phyloP scores from a whole-genome alignment of 2,797 vertebrate genomes.

The Galaxias olidus region DNA sequence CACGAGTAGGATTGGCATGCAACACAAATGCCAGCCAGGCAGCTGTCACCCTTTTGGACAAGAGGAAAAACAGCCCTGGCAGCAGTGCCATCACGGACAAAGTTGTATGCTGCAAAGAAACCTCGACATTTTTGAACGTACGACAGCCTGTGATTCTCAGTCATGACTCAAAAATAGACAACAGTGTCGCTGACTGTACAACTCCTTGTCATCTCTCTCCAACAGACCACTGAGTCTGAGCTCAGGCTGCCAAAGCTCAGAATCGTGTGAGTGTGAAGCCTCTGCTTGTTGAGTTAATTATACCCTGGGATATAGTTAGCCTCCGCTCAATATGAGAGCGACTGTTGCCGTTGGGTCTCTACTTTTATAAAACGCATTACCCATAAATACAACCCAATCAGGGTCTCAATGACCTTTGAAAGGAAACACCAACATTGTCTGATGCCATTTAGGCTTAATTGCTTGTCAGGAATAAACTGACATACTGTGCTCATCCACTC shows the following conservation, averaged over 20 bases:
- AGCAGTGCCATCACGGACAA: too few species aligned
- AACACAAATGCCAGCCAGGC: conserved; percentile 30
- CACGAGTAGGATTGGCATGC: conserved; percentile 25
- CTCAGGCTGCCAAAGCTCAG: too few species aligned
- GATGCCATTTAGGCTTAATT: conserved; percentile 5
- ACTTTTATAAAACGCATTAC: conserved; percentile 11
- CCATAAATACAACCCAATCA: background rate
- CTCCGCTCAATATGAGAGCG: background rate
- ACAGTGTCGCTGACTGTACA: too few species aligned
- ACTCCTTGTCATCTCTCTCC: too few species aligned
- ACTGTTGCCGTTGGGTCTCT: background rate
- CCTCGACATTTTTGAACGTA: too few species aligned
- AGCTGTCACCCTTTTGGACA: conserved; percentile 6
- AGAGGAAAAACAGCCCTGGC: background rate
- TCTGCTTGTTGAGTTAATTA: background rate
- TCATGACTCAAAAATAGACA: too few species aligned
- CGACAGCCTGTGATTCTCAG: too few species aligned
- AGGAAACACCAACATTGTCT: background rate
- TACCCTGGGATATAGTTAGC: background rate
- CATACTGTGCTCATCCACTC: conserved; percentile 38
- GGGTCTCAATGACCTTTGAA: background rate
- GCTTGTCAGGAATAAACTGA: conserved; percentile 42
- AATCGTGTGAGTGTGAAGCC: too few species aligned
- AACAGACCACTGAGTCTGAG: too few species aligned
- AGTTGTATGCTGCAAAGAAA: too few species aligned